Percentiles rank a stretch among this genome's conserved stretches.
phyloP scores from a whole-genome alignment of 2,113 vertebrate genomes.

The Halichoeres trimaculatus region DNA sequence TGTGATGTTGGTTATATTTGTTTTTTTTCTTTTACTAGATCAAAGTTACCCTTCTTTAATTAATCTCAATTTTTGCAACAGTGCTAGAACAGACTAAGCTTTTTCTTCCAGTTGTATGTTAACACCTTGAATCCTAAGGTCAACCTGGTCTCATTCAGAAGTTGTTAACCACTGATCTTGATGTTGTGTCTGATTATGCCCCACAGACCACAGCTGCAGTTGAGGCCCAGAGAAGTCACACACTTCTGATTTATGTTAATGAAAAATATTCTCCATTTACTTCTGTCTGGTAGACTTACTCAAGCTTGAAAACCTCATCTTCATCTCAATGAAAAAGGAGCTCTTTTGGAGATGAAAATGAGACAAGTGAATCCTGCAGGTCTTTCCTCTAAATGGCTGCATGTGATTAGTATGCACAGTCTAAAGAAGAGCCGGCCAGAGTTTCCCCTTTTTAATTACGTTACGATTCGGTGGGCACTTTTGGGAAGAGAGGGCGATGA shows the following conservation, averaged over 20 bases:
- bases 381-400: conserved; percentile 71
- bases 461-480: conserved; percentile 41
- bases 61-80: not conserved
- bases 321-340: conserved; percentile 76
- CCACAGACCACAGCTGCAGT: conserved; percentile 67
- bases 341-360: conserved; percentile 77
- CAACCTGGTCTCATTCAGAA: conserved; percentile 35
- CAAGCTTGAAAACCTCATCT: conserved; percentile 77
- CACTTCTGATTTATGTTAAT: conserved; percentile 80
- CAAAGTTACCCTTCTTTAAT: too few relatives aligned
- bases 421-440: conserved; percentile 48
- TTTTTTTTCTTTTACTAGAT: too few relatives aligned
- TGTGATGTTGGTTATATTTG: too few relatives aligned
- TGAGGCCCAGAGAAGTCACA: conserved; percentile 55
- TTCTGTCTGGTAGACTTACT: conserved; percentile 73
- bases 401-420: conserved; percentile 76
- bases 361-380: conserved; percentile 77
- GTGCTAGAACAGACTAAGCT: conserved; percentile 26
- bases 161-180: conserved; percentile 59
- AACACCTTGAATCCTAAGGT: conserved; percentile 33
- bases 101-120: conserved; percentile 30
- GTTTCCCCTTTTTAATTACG: conserved; percentile 76
- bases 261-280: conserved; percentile 76
- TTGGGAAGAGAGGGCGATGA: conserved; percentile 13
- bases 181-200: conserved; percentile 62